phyloP scores from a whole-genome alignment of 1,140 invertebrate genomes.

The Palaemon carinicauda region DNA sequence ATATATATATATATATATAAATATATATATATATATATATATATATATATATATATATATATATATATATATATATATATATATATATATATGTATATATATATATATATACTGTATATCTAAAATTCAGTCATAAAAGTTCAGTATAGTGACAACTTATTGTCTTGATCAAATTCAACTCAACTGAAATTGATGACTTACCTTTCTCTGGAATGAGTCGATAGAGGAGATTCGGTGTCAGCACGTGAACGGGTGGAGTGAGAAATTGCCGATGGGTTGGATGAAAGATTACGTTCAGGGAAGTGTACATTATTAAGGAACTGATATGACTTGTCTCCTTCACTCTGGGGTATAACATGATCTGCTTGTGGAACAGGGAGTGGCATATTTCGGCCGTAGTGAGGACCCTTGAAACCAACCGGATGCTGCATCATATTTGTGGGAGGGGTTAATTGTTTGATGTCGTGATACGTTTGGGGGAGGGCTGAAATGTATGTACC shows the following conservation, averaged over 20 bases:
- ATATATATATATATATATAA: no score
- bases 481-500: conserved; percentile 22
- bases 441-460: conserved; percentile 16
- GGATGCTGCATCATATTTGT: background rate
- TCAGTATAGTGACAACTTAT: no score
- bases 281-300: conserved; percentile 36
- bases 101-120: no score
- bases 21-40: no score
- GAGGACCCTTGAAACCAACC: background rate
- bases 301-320: conserved; percentile 50
- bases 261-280: conserved; percentile 11
- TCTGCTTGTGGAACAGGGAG: conserved; percentile 15
- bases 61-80: no score
- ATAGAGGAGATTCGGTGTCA: conserved; percentile 34
- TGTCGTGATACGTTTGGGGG: conserved; percentile 27
- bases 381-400: background rate
- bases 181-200: background rate
- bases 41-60: no score
- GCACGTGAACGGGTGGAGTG: background rate
- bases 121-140: no score
- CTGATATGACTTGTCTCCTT: conserved; percentile 45
- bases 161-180: no score
- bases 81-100: no score
- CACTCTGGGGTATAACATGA: conserved; percentile 11
- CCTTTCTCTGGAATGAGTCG: conserved; percentile 46